Percentiles rank a stretch among this genome's conserved stretches.
These are phyloP conservation scores for Trichacis sp. DNA, from an alignment of 2,888 invertebrate genomes.

Conservation along the genomic window DNA sequence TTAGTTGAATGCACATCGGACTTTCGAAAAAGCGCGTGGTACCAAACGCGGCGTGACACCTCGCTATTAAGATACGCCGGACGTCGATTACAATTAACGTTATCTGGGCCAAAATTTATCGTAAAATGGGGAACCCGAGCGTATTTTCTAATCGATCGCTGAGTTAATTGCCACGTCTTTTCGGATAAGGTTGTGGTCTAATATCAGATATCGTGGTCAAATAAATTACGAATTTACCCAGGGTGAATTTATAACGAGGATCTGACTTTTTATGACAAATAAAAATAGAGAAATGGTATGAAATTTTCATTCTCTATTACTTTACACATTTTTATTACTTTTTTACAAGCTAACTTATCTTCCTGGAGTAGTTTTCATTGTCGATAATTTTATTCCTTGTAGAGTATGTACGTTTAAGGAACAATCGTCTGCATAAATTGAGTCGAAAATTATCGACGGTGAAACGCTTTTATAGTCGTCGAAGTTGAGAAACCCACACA, in stretches of 20 bases:
- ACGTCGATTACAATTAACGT: constrained; percentile 41
- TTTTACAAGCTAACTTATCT: too few species aligned
- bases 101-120: constrained; percentile 40
- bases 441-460: constrained; percentile 5
- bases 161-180: constrained; percentile 14
- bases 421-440: constrained; percentile 8
- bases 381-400: too few species aligned
- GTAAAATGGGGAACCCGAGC: constrained; percentile 20
- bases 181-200: neutral
- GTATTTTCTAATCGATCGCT: constrained; percentile 30
- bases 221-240: neutral
- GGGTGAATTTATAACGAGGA: too few species aligned
- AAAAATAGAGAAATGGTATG: too few species aligned
- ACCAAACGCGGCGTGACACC: constrained; percentile 30
- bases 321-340: too few species aligned
- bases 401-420: too few species aligned
- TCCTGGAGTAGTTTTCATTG: neutral
- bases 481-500: constrained; percentile 18
- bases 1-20: constrained; percentile 23
- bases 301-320: too few species aligned
- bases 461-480: constrained; percentile 8
- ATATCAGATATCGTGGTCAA: too few species aligned
- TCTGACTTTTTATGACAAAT: too few species aligned
- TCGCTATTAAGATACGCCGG: constrained; percentile 38
- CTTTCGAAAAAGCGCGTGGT: constrained; percentile 22